Evolutionary conservation across 2,888 invertebrate species (phyloP), one percentile per base, ranked within the genome.

Genomic region (Agapostemon virescens): DNA sequence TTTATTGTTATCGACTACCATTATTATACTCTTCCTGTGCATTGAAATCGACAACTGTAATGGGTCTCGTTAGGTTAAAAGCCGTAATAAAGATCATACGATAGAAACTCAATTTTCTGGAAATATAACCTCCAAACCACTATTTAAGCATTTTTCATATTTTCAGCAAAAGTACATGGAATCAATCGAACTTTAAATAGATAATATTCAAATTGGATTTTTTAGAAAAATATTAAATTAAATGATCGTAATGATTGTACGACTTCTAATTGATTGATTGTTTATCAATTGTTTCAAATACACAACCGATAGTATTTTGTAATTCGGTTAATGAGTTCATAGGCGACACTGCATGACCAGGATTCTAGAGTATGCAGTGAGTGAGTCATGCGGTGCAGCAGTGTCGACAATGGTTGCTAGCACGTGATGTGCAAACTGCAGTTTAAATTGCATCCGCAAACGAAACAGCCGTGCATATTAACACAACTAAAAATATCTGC

Each of bases 301-400:
- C 26, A 0, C 13, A 13, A 52, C 13, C 5, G 23, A 4, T 55
- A 55, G 23, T 15, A 55, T 55, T 55, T 55, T 5, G 26, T 4
- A 55, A 55, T 26, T 55, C 52, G 4, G 13, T 26, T 26, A 55
- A 26, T 69, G 64, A 74, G 6, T 69, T 52, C 42, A 3, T 4
- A 17, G 26, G 17, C 20, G 40, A 61, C 33, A 0, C 61, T 38
- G 36, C 20, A 17, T 9, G 5, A 67, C 36, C 15, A n/a, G 40
- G 17, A 55, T 38, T 36, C 40, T 11, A 26, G 40, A 33, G 26
- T 40, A 38, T 38, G 30, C 36, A 55, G 40, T 77, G 30, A 23
- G 2, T 63, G 67, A 74, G 67, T 77, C 77, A 69, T 0, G 17
- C 20, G n/a, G n/a, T 33, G 38, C 26, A 67, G 36, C 30, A 77